Conservation (phyloP, 2,888 invertebrate genomes). For the Atethmia centrago region DNA sequence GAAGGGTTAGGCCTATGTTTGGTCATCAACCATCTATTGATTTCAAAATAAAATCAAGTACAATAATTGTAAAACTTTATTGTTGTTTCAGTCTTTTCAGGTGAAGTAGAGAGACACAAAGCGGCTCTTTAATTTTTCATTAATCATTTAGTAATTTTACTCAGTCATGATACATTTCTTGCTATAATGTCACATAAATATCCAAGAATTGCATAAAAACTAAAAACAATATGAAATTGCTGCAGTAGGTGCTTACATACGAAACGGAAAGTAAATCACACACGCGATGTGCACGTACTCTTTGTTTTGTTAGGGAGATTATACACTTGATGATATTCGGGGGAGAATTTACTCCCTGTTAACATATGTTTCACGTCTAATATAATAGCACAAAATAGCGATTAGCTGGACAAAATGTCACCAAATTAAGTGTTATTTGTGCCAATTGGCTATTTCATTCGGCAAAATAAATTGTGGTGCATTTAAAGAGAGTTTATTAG, state of each 20-base stretch:
- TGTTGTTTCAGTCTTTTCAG: background rate
- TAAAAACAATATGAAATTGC: slow-evolving; percentile 61
- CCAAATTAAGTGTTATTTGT: background rate
- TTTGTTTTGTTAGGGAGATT: slow-evolving; percentile 52
- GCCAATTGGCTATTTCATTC: background rate
- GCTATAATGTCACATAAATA: slow-evolving; percentile 30
- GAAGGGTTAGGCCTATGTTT: background rate
- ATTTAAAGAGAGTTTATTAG: background rate
- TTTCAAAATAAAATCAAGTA: background rate
- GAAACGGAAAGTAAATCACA: slow-evolving; percentile 76
- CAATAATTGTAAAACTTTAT: background rate
- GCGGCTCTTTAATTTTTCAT: background rate
- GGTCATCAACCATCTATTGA: background rate
- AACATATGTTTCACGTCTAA: background rate
- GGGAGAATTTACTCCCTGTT: background rate
- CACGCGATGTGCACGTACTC: slow-evolving; percentile 62
- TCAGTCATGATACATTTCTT: slow-evolving; percentile 7
- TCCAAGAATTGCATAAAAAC: slow-evolving; percentile 51
- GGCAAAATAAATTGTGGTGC: background rate
- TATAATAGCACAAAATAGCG: background rate
- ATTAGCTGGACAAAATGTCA: background rate
- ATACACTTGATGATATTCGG: slow-evolving; percentile 12
- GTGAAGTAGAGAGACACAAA: background rate
- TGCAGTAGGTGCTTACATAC: slow-evolving; percentile 47
- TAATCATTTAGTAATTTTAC: background rate